These are phyloP conservation scores for Drosophila elegans DNA, from an alignment of 1,140 invertebrate genomes.

Conservation along the genomic window DNA sequence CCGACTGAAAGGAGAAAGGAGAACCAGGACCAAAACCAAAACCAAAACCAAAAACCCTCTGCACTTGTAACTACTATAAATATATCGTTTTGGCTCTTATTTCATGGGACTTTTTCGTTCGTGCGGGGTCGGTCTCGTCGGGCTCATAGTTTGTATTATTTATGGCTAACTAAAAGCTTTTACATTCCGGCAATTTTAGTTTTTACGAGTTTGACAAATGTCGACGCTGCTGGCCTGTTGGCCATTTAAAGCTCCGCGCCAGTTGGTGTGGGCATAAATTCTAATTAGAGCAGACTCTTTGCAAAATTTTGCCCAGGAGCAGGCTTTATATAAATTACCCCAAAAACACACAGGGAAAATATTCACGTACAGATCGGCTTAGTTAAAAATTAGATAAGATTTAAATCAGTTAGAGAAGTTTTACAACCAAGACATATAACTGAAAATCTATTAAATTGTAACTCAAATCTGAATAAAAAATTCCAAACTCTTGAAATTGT, in stretches of 20 bases:
- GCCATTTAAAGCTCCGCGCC: constrained; percentile 36
- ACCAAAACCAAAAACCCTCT: constrained; percentile 6
- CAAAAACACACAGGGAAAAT: constrained; percentile 52
- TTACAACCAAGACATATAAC: too few relatives aligned
- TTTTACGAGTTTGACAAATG: constrained; percentile 75
- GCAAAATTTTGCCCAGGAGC: constrained; percentile 38
- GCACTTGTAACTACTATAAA: constrained; percentile 63
- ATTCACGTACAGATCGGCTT: background rate
- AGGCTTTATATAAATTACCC: constrained; percentile 53
- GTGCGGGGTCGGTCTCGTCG: background rate
- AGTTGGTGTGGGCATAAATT: constrained; percentile 68
- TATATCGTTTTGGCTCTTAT: constrained; percentile 70
- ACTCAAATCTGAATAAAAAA: too few relatives aligned
- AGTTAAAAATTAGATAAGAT: background rate
- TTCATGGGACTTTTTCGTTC: constrained; percentile 33
- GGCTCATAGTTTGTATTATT: constrained; percentile 74
- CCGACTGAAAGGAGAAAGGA: constrained; percentile 4
- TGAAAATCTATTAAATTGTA: too few relatives aligned
- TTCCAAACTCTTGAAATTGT: too few relatives aligned
- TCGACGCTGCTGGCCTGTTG: constrained; percentile 6
- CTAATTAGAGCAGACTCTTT: constrained; percentile 55
- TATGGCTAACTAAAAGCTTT: constrained; percentile 79
- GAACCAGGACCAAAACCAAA: constrained; percentile 6
- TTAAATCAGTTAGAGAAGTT: background rate
- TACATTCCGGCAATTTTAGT: constrained; percentile 72